Evolutionary conservation across 2,888 invertebrate species (phyloP).

Genomic region (Sericinus montela): DNA sequence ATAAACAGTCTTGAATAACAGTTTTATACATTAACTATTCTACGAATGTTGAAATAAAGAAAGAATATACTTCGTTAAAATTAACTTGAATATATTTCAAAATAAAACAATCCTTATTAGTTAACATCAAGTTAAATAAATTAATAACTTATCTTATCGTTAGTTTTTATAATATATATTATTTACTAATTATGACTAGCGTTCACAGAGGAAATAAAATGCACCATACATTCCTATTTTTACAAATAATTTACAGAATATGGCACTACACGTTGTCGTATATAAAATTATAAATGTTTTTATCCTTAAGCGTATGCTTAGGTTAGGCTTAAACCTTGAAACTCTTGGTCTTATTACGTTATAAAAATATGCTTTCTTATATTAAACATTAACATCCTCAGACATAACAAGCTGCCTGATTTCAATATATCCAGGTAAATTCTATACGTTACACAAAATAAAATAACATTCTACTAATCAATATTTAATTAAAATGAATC

Average conservation of each 20-base stretch:
- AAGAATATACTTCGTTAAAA: background rate
- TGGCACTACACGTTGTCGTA: slow-evolving; percentile 47
- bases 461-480: background rate
- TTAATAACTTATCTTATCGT: slow-evolving; percentile 20
- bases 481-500: background rate
- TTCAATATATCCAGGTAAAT: background rate
- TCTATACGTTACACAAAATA: background rate
- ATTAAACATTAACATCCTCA: slow-evolving; percentile 41
- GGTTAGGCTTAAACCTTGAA: slow-evolving; percentile 38
- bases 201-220: slow-evolving; percentile 56
- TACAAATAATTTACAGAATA: slow-evolving; percentile 32
- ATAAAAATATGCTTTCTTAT: slow-evolving; percentile 68
- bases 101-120: background rate
- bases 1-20: slow-evolving; percentile 1
- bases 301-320: slow-evolving; percentile 11
- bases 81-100: slow-evolving; percentile 2
- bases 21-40: background rate
- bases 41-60: background rate
- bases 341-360: slow-evolving; percentile 56
- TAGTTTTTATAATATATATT: slow-evolving; percentile 34
- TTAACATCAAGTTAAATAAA: slow-evolving; percentile 18
- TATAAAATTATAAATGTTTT: slow-evolving; percentile 20
- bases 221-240: slow-evolving; percentile 48
- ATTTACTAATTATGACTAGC: slow-evolving; percentile 60
- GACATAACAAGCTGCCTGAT: background rate